A percentile compares a stretch with the other conserved stretches of the same genome.
Conservation (phyloP, 2,113 vertebrate species). For the Tragelaphus scriptus region DNA sequence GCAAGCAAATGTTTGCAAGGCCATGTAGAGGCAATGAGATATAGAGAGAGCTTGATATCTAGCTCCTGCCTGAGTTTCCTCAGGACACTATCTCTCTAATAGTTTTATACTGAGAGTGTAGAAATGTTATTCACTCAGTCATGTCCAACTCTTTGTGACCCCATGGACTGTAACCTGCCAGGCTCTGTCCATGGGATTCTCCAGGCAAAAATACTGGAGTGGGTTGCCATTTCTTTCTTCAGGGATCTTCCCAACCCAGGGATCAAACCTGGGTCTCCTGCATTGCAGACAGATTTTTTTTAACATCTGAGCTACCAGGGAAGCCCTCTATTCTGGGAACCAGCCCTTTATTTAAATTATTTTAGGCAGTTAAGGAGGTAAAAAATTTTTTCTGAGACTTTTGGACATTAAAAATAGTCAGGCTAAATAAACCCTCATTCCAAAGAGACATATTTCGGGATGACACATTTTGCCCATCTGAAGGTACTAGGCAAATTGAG, state of each 20-base stretch:
- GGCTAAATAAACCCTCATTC: neutral
- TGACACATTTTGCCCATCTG: neutral
- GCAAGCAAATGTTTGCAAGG: neutral
- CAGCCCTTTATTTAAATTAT: neutral
- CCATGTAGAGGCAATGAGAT: neutral
- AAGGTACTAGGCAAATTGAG: neutral
- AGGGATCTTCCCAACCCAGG: neutral
- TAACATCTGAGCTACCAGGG: neutral
- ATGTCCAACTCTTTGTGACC: fast-evolving
- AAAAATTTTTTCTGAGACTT: neutral
- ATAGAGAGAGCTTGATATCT: neutral
- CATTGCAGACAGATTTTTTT: neutral
- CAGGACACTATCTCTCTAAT: neutral
- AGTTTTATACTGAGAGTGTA: neutral
- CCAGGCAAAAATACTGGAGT: neutral
- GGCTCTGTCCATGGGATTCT: neutral
- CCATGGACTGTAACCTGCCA: neutral
- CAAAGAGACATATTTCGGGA: neutral
- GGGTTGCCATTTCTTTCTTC: neutral
- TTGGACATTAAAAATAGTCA: neutral
- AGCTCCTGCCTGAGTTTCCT: neutral
- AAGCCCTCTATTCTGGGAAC: neutral
- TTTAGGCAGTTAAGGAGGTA: neutral
- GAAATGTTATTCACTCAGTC: neutral
- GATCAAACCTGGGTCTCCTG: neutral